Evolutionary conservation across 2,888 invertebrate species (phyloP).

Genomic region (Melanostoma mellinum): DNA sequence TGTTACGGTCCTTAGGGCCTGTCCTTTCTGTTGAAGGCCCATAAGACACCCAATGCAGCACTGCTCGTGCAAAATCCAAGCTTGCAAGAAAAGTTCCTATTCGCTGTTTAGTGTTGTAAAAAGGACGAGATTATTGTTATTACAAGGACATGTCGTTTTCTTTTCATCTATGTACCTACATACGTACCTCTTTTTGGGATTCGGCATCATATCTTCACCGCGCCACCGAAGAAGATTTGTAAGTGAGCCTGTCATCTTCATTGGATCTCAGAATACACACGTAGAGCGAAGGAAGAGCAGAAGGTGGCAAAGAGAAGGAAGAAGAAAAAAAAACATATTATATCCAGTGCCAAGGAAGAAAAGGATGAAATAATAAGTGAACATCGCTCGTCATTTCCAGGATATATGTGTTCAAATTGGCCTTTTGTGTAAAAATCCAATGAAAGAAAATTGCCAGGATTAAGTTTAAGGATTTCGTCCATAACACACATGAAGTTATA

Average conservation of each 20-base stretch:
- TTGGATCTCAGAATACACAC: slow-evolving; percentile 36
- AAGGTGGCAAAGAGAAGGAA: slow-evolving; percentile 1
- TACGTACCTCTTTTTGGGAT: slow-evolving; percentile 22
- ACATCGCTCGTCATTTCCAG: slow-evolving; percentile 70
- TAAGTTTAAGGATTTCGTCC: slow-evolving; percentile 74
- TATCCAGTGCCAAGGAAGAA: slow-evolving; percentile 27
- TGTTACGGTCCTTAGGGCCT: no score
- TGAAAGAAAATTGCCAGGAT: slow-evolving; percentile 75
- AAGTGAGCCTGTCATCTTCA: slow-evolving; percentile 60
- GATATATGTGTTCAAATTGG: slow-evolving; percentile 68
- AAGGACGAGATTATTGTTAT: slow-evolving; percentile 72
- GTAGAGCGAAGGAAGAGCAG: background rate
- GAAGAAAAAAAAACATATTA: slow-evolving; percentile 8
- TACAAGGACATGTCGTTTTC: slow-evolving; percentile 66
- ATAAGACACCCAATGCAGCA: background rate
- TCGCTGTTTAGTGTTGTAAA: slow-evolving; percentile 69
- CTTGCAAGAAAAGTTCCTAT: slow-evolving; percentile 56
- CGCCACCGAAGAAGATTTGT: slow-evolving; percentile 15
- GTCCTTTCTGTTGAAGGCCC: no score
- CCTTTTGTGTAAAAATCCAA: slow-evolving; percentile 72
- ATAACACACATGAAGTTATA: slow-evolving; percentile 34
- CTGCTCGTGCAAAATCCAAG: slow-evolving; percentile 12
- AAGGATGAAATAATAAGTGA: slow-evolving; percentile 71
- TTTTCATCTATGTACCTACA: slow-evolving; percentile 41
- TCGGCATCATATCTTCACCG: slow-evolving; percentile 41